phyloP scores from a whole-genome alignment of 2,113 vertebrate species.

The Thomomys bottae region DNA sequence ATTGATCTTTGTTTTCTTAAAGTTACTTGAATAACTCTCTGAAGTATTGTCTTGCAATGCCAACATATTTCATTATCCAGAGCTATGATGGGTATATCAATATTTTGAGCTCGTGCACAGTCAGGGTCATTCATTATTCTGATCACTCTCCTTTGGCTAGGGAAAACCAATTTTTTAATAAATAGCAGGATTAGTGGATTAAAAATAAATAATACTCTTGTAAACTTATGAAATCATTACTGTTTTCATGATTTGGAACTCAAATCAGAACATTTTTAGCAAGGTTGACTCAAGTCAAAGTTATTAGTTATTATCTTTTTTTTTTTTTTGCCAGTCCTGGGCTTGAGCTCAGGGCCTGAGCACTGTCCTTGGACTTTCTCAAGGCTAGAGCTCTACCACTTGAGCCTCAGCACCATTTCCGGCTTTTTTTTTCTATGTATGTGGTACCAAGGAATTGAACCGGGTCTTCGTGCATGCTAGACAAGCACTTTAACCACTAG shows the following conservation, averaged over 20 bases:
- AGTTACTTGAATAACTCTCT: neutral
- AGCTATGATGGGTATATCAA: slow-evolving; percentile 31
- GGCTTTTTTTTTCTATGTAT: too few species aligned
- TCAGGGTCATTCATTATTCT: slow-evolving; percentile 10
- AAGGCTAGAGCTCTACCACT: too few species aligned
- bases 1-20: slow-evolving; percentile 22
- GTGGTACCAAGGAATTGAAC: too few species aligned
- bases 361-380: too few species aligned
- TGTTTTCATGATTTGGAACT: neutral
- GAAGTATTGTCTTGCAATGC: slow-evolving; percentile 33
- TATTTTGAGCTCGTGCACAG: neutral
- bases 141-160: neutral
- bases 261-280: neutral
- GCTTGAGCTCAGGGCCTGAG: too few species aligned
- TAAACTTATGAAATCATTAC: too few species aligned
- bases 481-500: too few species aligned
- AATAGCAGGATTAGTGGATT: slow-evolving; percentile 3
- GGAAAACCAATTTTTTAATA: neutral
- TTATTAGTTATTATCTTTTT: slow-evolving; percentile 3
- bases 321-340: too few species aligned
- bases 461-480: too few species aligned
- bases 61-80: neutral
- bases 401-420: too few species aligned
- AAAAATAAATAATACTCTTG: slow-evolving; percentile 4
- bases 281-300: neutral